Percentiles rank a stretch among this genome's conserved stretches.
These are phyloP conservation scores for Calyptomena viridis DNA, from an alignment of 2,113 vertebrate species.

Conservation along the genomic window DNA sequence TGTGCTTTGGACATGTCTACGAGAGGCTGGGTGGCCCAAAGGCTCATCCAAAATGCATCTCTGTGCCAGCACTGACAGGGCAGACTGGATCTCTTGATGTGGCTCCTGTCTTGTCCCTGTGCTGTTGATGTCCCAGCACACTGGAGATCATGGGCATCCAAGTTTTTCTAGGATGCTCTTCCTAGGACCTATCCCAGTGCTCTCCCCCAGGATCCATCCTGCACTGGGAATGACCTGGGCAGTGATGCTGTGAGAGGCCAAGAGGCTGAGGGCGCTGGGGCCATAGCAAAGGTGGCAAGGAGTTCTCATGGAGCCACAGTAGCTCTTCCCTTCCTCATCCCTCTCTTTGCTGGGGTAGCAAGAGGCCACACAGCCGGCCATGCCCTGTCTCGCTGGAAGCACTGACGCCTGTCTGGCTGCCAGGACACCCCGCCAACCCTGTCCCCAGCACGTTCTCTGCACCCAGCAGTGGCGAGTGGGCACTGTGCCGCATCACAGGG, in stretches of 20 bases:
- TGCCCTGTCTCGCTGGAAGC: background rate
- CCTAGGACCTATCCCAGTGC: background rate
- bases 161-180: background rate
- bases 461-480: rapidly evolving
- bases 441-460: background rate
- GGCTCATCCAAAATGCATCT: background rate
- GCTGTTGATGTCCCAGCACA: background rate
- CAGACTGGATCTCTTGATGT: background rate
- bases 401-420: constrained; percentile 31
- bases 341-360: background rate
- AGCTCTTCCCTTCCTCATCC: background rate
- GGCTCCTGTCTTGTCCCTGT: background rate
- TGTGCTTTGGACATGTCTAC: background rate
- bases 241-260: rapidly evolving
- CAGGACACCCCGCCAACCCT: background rate
- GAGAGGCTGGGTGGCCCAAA: background rate
- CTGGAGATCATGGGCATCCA: background rate
- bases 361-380: rapidly evolving
- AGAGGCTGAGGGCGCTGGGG: background rate
- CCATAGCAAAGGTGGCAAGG: background rate
- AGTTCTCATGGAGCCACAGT: background rate
- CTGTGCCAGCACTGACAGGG: background rate
- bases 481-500: background rate
- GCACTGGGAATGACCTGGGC: rapidly evolving
- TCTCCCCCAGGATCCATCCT: background rate